These are phyloP conservation scores for Trissolcus brochymenae DNA, from an alignment of 2,888 invertebrate genomes.

Conservation along the genomic window DNA sequence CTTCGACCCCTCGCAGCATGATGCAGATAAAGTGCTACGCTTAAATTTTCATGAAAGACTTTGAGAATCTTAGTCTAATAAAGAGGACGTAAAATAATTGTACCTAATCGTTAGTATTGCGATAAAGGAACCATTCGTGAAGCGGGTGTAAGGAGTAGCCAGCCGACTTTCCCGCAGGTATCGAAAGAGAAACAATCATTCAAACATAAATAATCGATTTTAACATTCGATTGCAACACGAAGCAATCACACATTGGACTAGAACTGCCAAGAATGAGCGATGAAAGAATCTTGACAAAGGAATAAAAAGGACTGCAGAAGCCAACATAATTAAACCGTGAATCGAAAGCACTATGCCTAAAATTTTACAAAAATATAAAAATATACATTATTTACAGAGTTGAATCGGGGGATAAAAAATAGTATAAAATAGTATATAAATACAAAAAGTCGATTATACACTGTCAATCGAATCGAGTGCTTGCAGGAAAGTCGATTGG, in stretches of 20 bases:
- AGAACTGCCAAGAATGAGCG: slow-evolving; percentile 26
- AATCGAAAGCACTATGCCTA: slow-evolving; percentile 40
- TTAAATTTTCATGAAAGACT: slow-evolving; percentile 34
- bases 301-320: slow-evolving; percentile 13
- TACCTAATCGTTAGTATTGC: slow-evolving; percentile 23
- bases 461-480: slow-evolving; percentile 15
- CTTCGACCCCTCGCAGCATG: slow-evolving; percentile 29
- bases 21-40: not conserved
- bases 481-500: slow-evolving; percentile 25
- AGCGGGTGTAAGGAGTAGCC: not conserved
- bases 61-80: slow-evolving; percentile 23
- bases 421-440: slow-evolving; percentile 40
- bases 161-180: slow-evolving; percentile 18
- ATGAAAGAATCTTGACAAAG: slow-evolving; percentile 21
- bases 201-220: slow-evolving; percentile 31
- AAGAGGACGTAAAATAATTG: not conserved
- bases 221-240: slow-evolving; percentile 17
- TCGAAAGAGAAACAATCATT: slow-evolving; percentile 29
- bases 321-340: slow-evolving; percentile 19
- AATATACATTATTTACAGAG: slow-evolving; percentile 54
- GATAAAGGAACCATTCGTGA: slow-evolving; percentile 37
- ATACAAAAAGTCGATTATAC: slow-evolving; percentile 28
- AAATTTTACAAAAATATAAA: slow-evolving; percentile 56
- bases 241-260: slow-evolving; percentile 44
- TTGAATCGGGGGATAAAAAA: slow-evolving; percentile 41